Conservation (phyloP, 1,140 invertebrate species). For the Conus ventricosus region DNA sequence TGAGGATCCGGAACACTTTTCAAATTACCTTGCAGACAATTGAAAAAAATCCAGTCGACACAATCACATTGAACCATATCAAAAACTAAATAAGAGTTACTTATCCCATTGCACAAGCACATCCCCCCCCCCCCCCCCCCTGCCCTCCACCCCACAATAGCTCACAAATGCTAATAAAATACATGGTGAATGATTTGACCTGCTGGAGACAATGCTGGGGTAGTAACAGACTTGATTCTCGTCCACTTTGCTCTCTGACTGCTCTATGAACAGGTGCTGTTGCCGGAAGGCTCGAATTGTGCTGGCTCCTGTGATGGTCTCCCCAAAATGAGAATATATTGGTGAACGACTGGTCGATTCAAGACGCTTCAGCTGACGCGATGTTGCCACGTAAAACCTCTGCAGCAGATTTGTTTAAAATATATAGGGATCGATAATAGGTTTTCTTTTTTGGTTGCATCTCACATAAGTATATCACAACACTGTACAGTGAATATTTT, state of each 20-base stretch:
- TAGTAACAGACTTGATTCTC: slow-evolving; percentile 76
- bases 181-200: slow-evolving; percentile 46
- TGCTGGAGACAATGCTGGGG: slow-evolving; percentile 67
- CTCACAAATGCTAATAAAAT: no score
- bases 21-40: no score
- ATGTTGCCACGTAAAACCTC: slow-evolving; percentile 95
- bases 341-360: slow-evolving; percentile 98
- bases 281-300: slow-evolving; percentile 72
- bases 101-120: no score
- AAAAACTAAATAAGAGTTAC: no score
- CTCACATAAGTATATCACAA: no score
- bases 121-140: no score
- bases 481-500: no score
- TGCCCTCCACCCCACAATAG: no score
- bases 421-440: background rate
- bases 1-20: no score
- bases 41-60: no score
- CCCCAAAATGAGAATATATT: slow-evolving; percentile 98
- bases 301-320: slow-evolving; percentile 78
- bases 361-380: slow-evolving; percentile 94
- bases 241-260: slow-evolving; percentile 78
- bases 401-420: slow-evolving; percentile 74
- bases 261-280: slow-evolving; percentile 75
- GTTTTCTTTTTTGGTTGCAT: background rate
- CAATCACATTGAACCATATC: no score